Percentiles rank a stretch among this genome's conserved stretches.
These are phyloP conservation scores for Cryptoblepharus egeriae DNA, from an alignment of 2,797 vertebrate genomes.

Conservation along the genomic window DNA sequence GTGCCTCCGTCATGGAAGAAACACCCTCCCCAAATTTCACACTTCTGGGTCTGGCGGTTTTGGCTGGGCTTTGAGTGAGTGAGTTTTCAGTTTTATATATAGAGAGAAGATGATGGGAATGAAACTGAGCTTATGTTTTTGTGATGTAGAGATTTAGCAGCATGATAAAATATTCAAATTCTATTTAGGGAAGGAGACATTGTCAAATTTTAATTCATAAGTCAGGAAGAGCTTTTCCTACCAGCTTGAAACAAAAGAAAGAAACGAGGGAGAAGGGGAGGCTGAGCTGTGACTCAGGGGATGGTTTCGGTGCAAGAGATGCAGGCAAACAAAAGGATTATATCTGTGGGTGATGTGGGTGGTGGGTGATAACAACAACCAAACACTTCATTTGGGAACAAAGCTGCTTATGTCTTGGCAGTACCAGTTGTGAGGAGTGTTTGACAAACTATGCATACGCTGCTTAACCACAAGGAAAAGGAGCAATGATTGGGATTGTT, in stretches of 20 bases:
- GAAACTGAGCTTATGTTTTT: constrained; percentile 12
- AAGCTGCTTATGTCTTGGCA: constrained; percentile 62
- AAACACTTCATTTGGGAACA: constrained; percentile 67
- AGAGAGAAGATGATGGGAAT: not conserved
- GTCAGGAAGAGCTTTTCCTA: constrained; percentile 62
- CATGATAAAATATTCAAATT: constrained; percentile 57
- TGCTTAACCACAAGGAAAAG: constrained; percentile 55
- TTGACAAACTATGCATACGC: constrained; percentile 44
- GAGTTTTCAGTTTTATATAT: not conserved
- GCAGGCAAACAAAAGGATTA: constrained; percentile 70
- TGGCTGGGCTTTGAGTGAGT: too few species aligned
- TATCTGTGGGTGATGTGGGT: constrained; percentile 66
- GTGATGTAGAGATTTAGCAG: constrained; percentile 39
- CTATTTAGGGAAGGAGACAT: constrained; percentile 50
- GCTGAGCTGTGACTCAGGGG: constrained; percentile 67
- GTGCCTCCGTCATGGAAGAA: too few species aligned
- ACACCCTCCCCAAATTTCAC: too few species aligned
- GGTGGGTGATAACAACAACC: constrained; percentile 71
- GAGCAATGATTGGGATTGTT: constrained; percentile 20
- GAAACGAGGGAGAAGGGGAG: not conserved
- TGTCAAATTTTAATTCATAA: constrained; percentile 57
- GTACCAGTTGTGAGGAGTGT: constrained; percentile 43
- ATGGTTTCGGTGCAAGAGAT: constrained; percentile 68
- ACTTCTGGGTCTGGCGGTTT: too few species aligned
- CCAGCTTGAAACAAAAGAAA: constrained; percentile 53